Percentiles rank a stretch among this genome's conserved stretches.
phyloP scores from a whole-genome alignment of 2,888 invertebrate species.

The Cremastobaeus sp. region DNA sequence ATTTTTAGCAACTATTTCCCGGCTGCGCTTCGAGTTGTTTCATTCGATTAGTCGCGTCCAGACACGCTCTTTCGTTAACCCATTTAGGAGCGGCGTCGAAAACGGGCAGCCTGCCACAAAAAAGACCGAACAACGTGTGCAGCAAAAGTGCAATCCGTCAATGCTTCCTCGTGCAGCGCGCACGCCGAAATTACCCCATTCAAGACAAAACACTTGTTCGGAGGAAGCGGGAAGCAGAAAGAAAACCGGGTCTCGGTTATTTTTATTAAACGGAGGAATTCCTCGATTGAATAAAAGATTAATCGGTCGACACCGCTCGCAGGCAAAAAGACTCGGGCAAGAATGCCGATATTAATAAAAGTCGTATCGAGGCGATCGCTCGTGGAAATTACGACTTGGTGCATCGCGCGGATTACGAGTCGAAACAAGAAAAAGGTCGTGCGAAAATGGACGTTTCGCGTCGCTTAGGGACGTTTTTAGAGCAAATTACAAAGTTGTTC shows the following conservation, averaged over 20 bases:
- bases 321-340: conserved; percentile 66
- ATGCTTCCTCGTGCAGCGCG: conserved; percentile 39
- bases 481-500: conserved; percentile 12
- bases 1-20: conserved; percentile 56
- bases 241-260: conserved; percentile 62
- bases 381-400: conserved; percentile 69
- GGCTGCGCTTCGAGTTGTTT: conserved; percentile 51
- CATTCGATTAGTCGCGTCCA: conserved; percentile 54
- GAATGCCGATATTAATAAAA: conserved; percentile 76
- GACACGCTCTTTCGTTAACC: conserved; percentile 56
- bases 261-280: conserved; percentile 72
- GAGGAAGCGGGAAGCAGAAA: conserved; percentile 15
- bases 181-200: conserved; percentile 41
- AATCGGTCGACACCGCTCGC: conserved; percentile 65
- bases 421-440: conserved; percentile 17
- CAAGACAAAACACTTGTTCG: conserved; percentile 38
- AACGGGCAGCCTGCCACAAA: conserved; percentile 53
- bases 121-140: conserved; percentile 41
- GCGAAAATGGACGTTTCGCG: conserved; percentile 20
- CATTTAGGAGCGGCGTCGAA: conserved; percentile 46
- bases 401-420: conserved; percentile 36
- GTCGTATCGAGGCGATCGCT: conserved; percentile 73
- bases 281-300: conserved; percentile 77
- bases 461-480: conserved; percentile 1
- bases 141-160: conserved; percentile 47